Evolutionary conservation across 2,888 invertebrate genomes (phyloP), one percentile per base, ranked within the genome.

Genomic region (Amphipyra berbera): DNA sequence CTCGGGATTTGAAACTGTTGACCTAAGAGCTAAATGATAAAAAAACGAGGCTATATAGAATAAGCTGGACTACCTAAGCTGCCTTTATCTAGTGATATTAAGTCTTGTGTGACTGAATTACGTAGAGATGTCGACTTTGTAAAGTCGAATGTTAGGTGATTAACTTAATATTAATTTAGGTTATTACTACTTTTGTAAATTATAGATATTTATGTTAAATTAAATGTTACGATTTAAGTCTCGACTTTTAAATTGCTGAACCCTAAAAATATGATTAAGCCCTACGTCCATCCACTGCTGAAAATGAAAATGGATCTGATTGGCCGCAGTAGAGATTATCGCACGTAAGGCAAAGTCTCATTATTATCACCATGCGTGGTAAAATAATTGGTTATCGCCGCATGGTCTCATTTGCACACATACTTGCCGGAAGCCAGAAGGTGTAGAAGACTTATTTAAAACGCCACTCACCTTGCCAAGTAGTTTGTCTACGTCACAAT

Each of bases 1-100:
- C 49, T 91, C 91, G 10, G 95, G 95, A 2, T 95, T 95, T 71
- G 95, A 95, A 83, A 95, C 94, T 35, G 94, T 95, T 57, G 95
- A 95, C 78, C 80, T 93, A 66, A 86, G 92, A 82, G 84, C 90
- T 67, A 89, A 92, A 76, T 92, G 73, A 88, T 78, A 59, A 44
- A 59, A 55, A 50, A 14, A 64, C 48, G 35, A 78, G 70, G 78
- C 78, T 83, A 61, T 8, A 9, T 74, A 66, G 60, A 60, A 49
- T 76, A 73, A 68, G 71, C 58, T 58, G 52, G 60, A 42, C 58
- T 67, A 80, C 68, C 59, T 69, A 78, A 73, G 50, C 78, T 78
- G 72, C 69, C 78, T 76, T 76, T 79, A 74, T 68, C 63, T 83
- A 86, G 86, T 85, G 84, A 84, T 83, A 78, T 64, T 48, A 75